These are phyloP conservation scores for Ennomos fuscantarius DNA, from an alignment of 2,888 invertebrate species.

Conservation along the genomic window DNA sequence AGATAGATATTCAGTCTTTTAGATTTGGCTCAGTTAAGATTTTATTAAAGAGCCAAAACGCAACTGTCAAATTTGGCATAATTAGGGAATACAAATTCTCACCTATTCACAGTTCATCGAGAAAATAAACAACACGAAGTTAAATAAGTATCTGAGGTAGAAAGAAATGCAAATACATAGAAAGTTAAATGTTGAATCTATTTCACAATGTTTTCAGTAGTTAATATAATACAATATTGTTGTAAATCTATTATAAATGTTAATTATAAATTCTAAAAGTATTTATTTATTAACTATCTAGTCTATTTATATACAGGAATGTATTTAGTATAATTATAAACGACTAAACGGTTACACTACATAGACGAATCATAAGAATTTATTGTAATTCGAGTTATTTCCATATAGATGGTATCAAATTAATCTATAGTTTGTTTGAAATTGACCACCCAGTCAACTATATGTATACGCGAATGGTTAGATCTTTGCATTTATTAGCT, in stretches of 20 bases:
- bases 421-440: not conserved
- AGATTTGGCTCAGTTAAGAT: constrained; percentile 29
- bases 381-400: constrained; percentile 20
- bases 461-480: too few relatives aligned
- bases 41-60: constrained; percentile 34
- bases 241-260: constrained; percentile 32
- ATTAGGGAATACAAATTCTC: constrained; percentile 32
- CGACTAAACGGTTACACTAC: constrained; percentile 23
- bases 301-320: constrained; percentile 69
- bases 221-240: not conserved
- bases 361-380: constrained; percentile 29
- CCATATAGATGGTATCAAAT: constrained; percentile 18
- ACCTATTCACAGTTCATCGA: constrained; percentile 34
- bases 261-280: constrained; percentile 32
- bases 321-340: constrained; percentile 49
- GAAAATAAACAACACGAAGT: constrained; percentile 33
- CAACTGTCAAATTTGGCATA: constrained; percentile 47
- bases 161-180: constrained; percentile 52
- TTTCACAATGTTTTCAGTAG: not conserved
- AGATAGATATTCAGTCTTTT: constrained; percentile 43
- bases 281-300: constrained; percentile 41
- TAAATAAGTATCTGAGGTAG: constrained; percentile 54
- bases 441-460: not conserved
- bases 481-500: too few relatives aligned
- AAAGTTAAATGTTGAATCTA: constrained; percentile 26